Base-by-base conservation (phyloP, 2,888 invertebrate species). In the Stenodema calcarata region DNA sequence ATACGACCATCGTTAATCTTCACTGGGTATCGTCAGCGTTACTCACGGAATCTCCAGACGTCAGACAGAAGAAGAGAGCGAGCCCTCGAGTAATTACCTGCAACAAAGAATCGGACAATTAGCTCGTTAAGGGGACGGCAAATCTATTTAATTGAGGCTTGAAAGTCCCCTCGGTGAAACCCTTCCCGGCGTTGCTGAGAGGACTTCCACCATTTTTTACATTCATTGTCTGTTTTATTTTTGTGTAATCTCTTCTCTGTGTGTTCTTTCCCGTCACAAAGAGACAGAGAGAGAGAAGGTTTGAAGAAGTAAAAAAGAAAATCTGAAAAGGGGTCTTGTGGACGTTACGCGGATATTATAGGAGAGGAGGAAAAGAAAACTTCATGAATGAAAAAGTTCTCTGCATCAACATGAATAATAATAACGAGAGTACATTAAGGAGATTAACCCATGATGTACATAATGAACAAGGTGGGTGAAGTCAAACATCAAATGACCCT, bases 31-130 rank as follows among this genome's bases (percentile, higher is more conserved):
- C 28, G 44, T 50, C 50, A 54, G 50, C 44, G 80, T 30, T 73
- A 84, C 84, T 84, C 84, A 84, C 84, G 23, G 84, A 84, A 84
- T 84, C 23, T 27, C 73, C 16, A 84, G 73, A 42, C 73, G 84
- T 84, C 84, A 69, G 82, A n/a, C 35, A 23, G 62, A 23, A 62
- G 54, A 16, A 41, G 47, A 47, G 47, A 28, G 18, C 14, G 14
- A 54, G 35, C 23, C 82, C 82, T 41, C 69, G 16, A n/a, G 35
- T 73, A 84, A 84, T 84, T 84, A 84, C 84, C 84, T 84, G 84
- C 47, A 84, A 84, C 84, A 84, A 84, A 84, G 84, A 84, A 84
- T 84, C 47, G 50, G 73, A 75, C 84, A 84, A 84, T 84, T 84
- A 84, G 84, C 84, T 84, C 84, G 84, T 73, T 70, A 84, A 50